Evolutionary conservation across 2,888 invertebrate species (phyloP).

Genomic region (Polyommatus icarus): DNA sequence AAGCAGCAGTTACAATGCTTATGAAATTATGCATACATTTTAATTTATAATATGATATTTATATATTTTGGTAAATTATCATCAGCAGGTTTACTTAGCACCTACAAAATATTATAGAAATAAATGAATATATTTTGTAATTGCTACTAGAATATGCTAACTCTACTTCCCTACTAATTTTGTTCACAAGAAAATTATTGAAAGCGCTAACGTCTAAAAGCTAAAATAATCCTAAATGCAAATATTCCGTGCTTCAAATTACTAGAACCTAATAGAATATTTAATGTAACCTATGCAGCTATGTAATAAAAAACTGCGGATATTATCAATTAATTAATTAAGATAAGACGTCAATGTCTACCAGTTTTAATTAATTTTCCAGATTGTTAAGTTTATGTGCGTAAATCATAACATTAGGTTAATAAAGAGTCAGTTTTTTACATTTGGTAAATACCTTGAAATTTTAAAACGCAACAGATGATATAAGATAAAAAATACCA

Average conservation of each 20-base stretch:
- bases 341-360: not conserved
- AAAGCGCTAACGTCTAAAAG: not conserved
- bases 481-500: no score
- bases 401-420: not conserved
- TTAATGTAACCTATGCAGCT: not conserved
- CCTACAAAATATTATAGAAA: no score
- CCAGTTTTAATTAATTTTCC: not conserved
- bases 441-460: not conserved
- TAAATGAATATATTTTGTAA: not conserved
- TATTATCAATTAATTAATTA: not conserved
- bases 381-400: not conserved
- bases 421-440: not conserved
- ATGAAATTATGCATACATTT: not conserved
- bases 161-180: no score
- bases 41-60: not conserved
- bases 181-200: no score
- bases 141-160: not conserved
- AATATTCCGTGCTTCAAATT: not conserved
- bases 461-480: not conserved
- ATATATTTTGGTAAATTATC: not conserved
- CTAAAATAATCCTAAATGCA: not conserved
- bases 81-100: no score
- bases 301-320: not conserved
- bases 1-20: not conserved
- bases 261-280: no score